Base-by-base conservation (phyloP, 2,888 invertebrate genomes). In the Amphipoea lucens region DNA sequence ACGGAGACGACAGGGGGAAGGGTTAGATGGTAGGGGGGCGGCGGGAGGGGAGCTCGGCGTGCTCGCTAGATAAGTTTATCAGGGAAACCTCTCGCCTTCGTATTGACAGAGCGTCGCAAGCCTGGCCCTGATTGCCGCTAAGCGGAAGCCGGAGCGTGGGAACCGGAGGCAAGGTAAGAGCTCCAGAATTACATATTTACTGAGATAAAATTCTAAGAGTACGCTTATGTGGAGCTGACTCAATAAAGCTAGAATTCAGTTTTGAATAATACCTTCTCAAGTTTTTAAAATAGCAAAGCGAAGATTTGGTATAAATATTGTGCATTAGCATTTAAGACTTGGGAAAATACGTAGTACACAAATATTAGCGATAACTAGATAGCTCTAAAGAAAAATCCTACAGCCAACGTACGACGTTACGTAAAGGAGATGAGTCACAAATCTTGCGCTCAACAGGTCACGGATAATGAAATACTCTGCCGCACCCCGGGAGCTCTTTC, bases 81-180 rank as follows among this genome's bases (percentile, higher is more conserved):
- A 96, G 95, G 93, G 94, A 95, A 96, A 96, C 96, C 96, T 96
- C 95, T 96, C 96, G 96, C 94, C 95, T 95, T 93, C 94, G 94
- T 96, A 96, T 96, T 96, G 96, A 96, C 96, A 96, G 95, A 96
- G 94, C 96, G 94, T 95, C 96, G 96, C 95, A 94, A 93, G 94
- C 93, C 92, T 92, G 94, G 94, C 94, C 94, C 95, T 96, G 96
- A 96, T 96, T 97, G 96, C 95, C 95, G 95, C 91, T 95, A 94
- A 96, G 94, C 95, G 95, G 95, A 96, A 96, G 95, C 93, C 91
- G 91, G 92, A 92, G 93, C 94, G 94, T 94, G 93, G 91, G 94
- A 94, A 94, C 93, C 94, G 92, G 93, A 91, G 93, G 93, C 92
- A 92, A 94, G 93, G 91, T 93, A 92, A 93, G 92, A 93, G 93